phyloP scores from a whole-genome alignment of 1,140 invertebrate genomes.

The Araneus ventricosus region DNA sequence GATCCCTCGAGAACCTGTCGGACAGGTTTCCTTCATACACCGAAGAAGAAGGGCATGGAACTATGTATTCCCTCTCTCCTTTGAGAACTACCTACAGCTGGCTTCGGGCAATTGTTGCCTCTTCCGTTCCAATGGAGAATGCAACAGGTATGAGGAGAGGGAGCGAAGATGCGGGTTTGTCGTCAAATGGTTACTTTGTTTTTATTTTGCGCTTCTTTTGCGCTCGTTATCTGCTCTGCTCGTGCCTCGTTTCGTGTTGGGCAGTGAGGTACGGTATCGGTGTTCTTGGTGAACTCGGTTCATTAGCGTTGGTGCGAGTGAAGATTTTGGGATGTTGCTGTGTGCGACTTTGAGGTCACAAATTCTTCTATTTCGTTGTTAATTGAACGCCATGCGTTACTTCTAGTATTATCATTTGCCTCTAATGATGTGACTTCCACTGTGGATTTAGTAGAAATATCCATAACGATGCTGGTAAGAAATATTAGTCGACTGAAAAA shows the following conservation, averaged over 20 bases:
- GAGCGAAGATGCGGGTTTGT: slow-evolving; percentile 41
- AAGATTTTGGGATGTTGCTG: background rate
- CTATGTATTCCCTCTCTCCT: slow-evolving; percentile 53
- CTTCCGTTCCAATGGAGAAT: slow-evolving; percentile 38
- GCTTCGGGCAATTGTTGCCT: slow-evolving; percentile 53
- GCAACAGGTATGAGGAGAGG: slow-evolving; percentile 49
- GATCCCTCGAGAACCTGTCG: slow-evolving; percentile 45
- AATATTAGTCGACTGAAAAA: too few species aligned
- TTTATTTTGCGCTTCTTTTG: background rate
- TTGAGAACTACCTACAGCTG: slow-evolving; percentile 49
- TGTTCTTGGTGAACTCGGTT: background rate
- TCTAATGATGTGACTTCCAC: too few species aligned
- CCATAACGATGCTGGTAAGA: too few species aligned
- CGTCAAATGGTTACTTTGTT: slow-evolving; percentile 28
- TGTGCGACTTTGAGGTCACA: too few species aligned
- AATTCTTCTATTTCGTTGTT: too few species aligned
- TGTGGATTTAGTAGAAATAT: too few species aligned
- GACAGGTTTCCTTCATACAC: slow-evolving; percentile 48
- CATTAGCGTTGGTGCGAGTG: background rate
- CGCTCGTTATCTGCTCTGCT: background rate
- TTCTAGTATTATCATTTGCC: too few species aligned
- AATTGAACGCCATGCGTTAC: too few species aligned
- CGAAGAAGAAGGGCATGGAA: slow-evolving; percentile 51
- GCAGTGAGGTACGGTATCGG: background rate
- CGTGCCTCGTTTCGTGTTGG: background rate